Evolutionary conservation across 2,888 invertebrate species (phyloP).

Genomic region (Tuta absoluta): DNA sequence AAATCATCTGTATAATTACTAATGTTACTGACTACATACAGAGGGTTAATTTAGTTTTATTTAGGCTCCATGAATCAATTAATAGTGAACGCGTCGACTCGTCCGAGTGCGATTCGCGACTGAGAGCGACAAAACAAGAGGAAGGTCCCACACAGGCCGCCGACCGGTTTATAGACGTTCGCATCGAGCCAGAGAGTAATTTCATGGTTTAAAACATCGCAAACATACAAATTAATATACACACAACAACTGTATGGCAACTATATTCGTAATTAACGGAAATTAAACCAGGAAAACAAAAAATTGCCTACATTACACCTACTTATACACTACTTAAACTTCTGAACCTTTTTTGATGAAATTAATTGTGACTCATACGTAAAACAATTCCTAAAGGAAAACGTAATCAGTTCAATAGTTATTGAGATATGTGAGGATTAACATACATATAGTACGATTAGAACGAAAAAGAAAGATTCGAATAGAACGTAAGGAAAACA

Average conservation of each 20-base stretch:
- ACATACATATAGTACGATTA: too few relatives aligned
- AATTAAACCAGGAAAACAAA: too few relatives aligned
- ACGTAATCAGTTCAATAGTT: too few relatives aligned
- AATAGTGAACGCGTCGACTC: constrained; percentile 37
- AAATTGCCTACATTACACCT: too few relatives aligned
- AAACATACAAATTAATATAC: background rate
- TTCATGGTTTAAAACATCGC: background rate
- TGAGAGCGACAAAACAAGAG: constrained; percentile 35
- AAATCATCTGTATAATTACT: constrained; percentile 31
- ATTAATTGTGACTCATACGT: too few relatives aligned
- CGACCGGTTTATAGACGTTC: constrained; percentile 47
- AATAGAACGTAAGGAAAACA: too few relatives aligned
- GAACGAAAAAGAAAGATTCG: too few relatives aligned
- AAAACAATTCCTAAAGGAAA: too few relatives aligned
- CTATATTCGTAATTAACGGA: background rate
- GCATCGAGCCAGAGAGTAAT: background rate
- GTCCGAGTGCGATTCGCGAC: constrained; percentile 42
- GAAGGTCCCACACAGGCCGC: constrained; percentile 36
- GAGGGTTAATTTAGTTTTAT: constrained; percentile 30
- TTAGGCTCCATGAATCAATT: constrained; percentile 21
- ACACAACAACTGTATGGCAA: background rate
- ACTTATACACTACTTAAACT: too few relatives aligned
- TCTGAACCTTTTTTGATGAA: too few relatives aligned
- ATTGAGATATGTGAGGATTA: too few relatives aligned
- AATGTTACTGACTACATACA: constrained; percentile 23